Percentiles rank a stretch among this genome's conserved stretches.
Conservation (phyloP, 2,113 vertebrate species). For the Meriones unguiculatus region DNA sequence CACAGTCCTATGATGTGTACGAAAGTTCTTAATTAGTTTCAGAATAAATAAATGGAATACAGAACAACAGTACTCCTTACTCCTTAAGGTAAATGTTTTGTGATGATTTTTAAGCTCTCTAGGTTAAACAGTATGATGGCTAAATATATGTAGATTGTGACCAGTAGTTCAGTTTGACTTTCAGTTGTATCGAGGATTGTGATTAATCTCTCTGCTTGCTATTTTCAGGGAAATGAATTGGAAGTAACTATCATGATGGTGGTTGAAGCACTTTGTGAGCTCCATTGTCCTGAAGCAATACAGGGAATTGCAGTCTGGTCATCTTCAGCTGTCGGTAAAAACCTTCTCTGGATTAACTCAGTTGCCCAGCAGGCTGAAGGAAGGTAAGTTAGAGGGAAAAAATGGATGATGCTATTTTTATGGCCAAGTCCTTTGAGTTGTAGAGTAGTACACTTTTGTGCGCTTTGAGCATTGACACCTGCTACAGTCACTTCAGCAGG, state of each 20-base stretch:
- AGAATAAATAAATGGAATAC: not conserved
- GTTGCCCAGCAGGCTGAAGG: constrained; percentile 97
- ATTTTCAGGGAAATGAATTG: constrained; percentile 93
- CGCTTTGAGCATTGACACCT: not conserved
- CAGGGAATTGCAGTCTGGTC: constrained; percentile 97
- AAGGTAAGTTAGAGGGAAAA: constrained; percentile 87
- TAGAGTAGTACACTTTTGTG: not conserved
- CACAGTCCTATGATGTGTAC: not conserved
- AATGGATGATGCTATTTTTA: not conserved
- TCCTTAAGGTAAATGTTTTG: not conserved
- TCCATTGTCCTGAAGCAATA: constrained; percentile 97
- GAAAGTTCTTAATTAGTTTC: not conserved
- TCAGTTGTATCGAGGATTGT: not conserved
- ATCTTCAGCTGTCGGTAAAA: constrained; percentile 91
- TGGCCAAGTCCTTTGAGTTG: not conserved
- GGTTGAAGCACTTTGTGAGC: constrained; percentile 97
- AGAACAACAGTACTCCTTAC: not conserved
- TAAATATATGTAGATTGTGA: constrained; percentile 1
- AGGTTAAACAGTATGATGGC: not conserved
- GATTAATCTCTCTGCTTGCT: constrained; percentile 47
- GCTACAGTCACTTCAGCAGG: not conserved
- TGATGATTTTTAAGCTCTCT: not conserved
- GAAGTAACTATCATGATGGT: constrained; percentile 96
- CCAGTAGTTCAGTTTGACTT: not conserved
- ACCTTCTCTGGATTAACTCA: constrained; percentile 94